Conservation (phyloP, 1,140 invertebrate species). For the Sesamia nonagrioides region DNA sequence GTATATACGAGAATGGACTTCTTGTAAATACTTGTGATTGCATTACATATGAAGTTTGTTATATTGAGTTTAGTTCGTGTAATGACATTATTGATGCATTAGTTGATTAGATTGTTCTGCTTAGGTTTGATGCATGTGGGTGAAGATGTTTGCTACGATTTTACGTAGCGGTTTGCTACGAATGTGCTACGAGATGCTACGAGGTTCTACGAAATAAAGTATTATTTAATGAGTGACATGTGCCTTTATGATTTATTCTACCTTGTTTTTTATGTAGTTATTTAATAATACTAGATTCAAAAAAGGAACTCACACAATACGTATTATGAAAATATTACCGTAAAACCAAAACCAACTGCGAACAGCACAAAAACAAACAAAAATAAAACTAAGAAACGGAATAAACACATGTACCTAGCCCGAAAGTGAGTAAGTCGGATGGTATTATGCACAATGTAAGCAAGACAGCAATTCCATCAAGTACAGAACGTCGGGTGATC, state of each 20-base stretch:
- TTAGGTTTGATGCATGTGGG: not conserved
- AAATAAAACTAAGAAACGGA: not conserved
- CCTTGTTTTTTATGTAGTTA: no score
- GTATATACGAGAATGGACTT: not conserved
- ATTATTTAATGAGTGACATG: not conserved
- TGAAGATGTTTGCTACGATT: not conserved
- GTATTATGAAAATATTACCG: no score
- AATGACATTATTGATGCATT: slow-evolving; percentile 15
- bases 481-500: slow-evolving; percentile 61
- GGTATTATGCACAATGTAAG: slow-evolving; percentile 66
- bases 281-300: not conserved
- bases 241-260: not conserved
- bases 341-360: not conserved
- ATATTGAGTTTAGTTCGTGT: not conserved
- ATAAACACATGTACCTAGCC: slow-evolving; percentile 11
- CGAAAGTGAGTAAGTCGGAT: slow-evolving; percentile 40
- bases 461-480: slow-evolving; percentile 75
- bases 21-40: slow-evolving; percentile 9
- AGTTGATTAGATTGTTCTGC: slow-evolving; percentile 9
- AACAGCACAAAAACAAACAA: not conserved
- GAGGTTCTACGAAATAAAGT: not conserved
- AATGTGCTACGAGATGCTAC: not conserved
- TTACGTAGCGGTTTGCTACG: slow-evolving; percentile 1
- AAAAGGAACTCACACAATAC: not conserved
- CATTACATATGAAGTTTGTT: slow-evolving; percentile 10